Evolutionary conservation across 2,888 invertebrate genomes (phyloP).

Genomic region (Koerneria pararmatus): DNA sequence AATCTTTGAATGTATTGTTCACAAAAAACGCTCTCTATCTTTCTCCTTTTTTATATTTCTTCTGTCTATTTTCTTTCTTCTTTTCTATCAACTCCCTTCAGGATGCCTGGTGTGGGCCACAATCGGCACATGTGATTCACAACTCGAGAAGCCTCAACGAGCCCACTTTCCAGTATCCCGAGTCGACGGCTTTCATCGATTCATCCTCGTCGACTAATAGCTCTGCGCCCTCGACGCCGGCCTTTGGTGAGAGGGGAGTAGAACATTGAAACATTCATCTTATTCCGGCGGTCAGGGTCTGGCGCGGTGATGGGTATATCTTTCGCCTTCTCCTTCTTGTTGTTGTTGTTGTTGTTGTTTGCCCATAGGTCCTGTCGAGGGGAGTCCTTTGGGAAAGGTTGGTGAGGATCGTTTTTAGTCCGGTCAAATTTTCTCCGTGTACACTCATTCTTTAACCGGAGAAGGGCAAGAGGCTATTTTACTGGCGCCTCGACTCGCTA

Average conservation of each 20-base stretch:
- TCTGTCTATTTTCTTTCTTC: too few relatives aligned
- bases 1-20: too few relatives aligned
- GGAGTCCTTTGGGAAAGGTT: too few relatives aligned
- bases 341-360: background rate
- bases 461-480: too few relatives aligned
- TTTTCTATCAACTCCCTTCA: conserved; percentile 21
- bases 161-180: conserved; percentile 43
- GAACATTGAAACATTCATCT: background rate
- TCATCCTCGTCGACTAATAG: conserved; percentile 55
- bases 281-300: background rate
- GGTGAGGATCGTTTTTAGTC: too few relatives aligned
- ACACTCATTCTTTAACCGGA: too few relatives aligned
- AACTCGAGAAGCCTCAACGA: conserved; percentile 36
- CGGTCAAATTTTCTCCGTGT: too few relatives aligned
- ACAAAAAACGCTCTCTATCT: conserved; percentile 13
- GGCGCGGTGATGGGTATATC: background rate
- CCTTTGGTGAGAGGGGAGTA: too few relatives aligned
- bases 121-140: conserved; percentile 31
- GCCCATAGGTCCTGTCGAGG: too few relatives aligned
- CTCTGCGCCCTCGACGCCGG: conserved; percentile 55
- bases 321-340: background rate
- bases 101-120: conserved; percentile 43
- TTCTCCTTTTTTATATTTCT: too few relatives aligned
- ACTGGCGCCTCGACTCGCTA: too few relatives aligned
- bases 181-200: conserved; percentile 38